Conservation (phyloP, 1,140 invertebrate species). For the Trichoplusia ni region DNA sequence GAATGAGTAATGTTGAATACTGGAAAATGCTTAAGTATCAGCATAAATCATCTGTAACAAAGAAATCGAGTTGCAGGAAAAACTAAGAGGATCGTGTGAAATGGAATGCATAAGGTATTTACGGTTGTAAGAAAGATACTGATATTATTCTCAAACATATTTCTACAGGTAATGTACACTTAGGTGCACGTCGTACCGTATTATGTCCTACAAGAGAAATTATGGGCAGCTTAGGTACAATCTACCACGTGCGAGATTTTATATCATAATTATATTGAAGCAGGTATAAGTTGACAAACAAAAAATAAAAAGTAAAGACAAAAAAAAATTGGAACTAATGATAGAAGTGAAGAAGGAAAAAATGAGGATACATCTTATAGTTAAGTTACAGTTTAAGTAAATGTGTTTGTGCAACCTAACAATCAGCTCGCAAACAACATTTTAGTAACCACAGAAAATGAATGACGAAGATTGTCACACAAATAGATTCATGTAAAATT, state of each 20-base stretch:
- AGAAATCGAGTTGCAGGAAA: conserved; percentile 32
- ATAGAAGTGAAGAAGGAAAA: too few species aligned
- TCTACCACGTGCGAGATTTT: too few species aligned
- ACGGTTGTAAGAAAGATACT: conserved; percentile 15
- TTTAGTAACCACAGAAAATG: conserved; percentile 45
- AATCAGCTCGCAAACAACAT: conserved; percentile 28
- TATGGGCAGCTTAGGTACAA: too few species aligned
- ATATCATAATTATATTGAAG: too few species aligned
- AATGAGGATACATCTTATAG: too few species aligned
- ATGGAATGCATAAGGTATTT: conserved; percentile 29
- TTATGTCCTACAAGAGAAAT: too few species aligned
- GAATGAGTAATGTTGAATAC: conserved; percentile 30
- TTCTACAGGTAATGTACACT: too few species aligned
- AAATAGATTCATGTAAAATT: conserved; percentile 73
- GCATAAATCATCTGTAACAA: conserved; percentile 40
- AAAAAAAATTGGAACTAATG: too few species aligned
- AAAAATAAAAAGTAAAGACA: too few species aligned
- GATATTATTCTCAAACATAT: conserved; percentile 2
- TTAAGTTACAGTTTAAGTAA: background rate
- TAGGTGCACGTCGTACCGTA: too few species aligned
- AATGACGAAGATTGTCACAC: conserved; percentile 56
- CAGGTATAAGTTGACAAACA: too few species aligned
- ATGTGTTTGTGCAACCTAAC: conserved; percentile 17
- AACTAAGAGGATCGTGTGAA: conserved; percentile 31
- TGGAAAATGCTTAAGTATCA: conserved; percentile 38